Conservation (phyloP, 2,888 invertebrate species). For the Onthophagus sagittarius region DNA sequence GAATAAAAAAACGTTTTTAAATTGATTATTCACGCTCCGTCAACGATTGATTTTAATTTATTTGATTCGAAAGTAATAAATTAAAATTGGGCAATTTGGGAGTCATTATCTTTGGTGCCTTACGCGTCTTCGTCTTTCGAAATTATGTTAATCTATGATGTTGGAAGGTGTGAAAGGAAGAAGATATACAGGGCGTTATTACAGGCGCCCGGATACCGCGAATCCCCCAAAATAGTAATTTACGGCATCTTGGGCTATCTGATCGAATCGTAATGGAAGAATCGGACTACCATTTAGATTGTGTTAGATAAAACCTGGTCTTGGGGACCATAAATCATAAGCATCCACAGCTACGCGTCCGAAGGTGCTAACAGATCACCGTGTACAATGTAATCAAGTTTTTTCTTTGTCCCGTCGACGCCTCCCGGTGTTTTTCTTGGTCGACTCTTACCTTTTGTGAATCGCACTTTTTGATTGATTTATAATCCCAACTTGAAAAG, state of each 20-base stretch:
- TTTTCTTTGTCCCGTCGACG: background rate
- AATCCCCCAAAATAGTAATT: constrained; percentile 35
- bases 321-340: constrained; percentile 40
- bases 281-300: constrained; percentile 45
- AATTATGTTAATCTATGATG: constrained; percentile 24
- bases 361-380: constrained; percentile 37
- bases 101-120: constrained; percentile 4
- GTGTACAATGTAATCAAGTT: constrained; percentile 21
- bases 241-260: constrained; percentile 25
- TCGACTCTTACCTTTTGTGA: constrained; percentile 15
- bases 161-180: constrained; percentile 30
- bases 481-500: background rate
- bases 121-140: background rate
- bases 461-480: background rate
- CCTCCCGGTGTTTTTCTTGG: background rate
- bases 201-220: constrained; percentile 25
- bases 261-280: constrained; percentile 38
- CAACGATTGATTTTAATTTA: background rate
- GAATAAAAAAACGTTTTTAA: background rate
- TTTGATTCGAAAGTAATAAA: background rate
- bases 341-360: constrained; percentile 20
- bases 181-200: constrained; percentile 30
- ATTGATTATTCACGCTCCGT: background rate
- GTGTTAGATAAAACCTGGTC: constrained; percentile 38
- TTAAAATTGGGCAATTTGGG: constrained; percentile 1